Evolutionary conservation across 2,797 vertebrate species (phyloP), one percentile per base, ranked within the genome.

Genomic region (Calcarius lapponicus): DNA sequence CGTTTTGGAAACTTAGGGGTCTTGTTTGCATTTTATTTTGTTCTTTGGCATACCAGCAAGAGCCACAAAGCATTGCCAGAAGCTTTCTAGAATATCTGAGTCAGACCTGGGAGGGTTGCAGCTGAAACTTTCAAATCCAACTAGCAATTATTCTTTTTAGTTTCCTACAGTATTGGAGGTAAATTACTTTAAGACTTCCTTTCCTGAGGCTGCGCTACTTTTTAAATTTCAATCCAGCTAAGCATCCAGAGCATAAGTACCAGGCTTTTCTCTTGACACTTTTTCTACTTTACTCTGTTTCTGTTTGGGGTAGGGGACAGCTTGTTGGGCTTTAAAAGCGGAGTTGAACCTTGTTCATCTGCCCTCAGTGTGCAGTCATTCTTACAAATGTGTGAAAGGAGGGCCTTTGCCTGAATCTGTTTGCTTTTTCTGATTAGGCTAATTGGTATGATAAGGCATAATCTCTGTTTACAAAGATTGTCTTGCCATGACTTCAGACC

Each of bases 121-220:
- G 78, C 64, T 92, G 76, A 90, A 93, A 69, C 25, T 80, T 80
- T 86, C 75, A 75, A 78, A 91, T 88, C 50, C 85, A 78, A 64
- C 57, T 61, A 71, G 50, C 34, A 82, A 11, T 88, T 80, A 53
- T 45, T 88, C 31, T 62, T 93, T 92, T 83, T 72, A 61, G 66
- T 74, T 80, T 73, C 60, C 67, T 82, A 13, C 28, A 58, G 40
- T 79, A 70, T 50, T 76, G 53, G 65, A 78, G 15, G 48, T 91
- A 81, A 90, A 72, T 71, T 70, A 26, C 8, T 82, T 87, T 71
- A 60, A 42, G 4, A 34, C 20, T 81, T 92, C 61, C 32, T 64
- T 88, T 95, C 67, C 83, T 1, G 17, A 86, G 80, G 22, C 31
- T 93, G 58, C 87, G 34, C 28, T n/a, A n/a, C 15, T 21, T 62